Percentiles rank a stretch among this genome's conserved stretches.
Conservation (phyloP, 2,797 vertebrate genomes). For the Sebastolobus alascanus region DNA sequence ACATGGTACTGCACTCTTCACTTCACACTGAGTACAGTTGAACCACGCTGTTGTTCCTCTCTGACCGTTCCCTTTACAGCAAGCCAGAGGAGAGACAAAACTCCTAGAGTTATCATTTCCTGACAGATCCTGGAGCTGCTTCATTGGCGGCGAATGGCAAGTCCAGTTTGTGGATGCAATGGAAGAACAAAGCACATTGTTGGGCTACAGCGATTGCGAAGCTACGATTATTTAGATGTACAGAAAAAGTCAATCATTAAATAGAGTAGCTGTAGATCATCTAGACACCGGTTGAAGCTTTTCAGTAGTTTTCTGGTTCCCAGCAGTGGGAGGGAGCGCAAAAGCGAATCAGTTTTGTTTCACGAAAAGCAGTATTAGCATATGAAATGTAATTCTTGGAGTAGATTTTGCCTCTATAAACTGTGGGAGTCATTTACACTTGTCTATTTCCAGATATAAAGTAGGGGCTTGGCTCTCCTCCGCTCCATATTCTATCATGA, state of each 20-base stretch:
- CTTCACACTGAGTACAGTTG: slow-evolving; percentile 38
- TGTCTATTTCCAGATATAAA: slow-evolving; percentile 36
- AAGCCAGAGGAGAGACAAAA: slow-evolving; percentile 13
- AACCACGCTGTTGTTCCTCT: slow-evolving; percentile 28
- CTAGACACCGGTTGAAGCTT: not conserved
- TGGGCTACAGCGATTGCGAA: not conserved
- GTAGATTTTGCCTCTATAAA: slow-evolving; percentile 15
- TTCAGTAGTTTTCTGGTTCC: slow-evolving; percentile 6
- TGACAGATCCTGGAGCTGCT: slow-evolving; percentile 20
- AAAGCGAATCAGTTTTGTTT: slow-evolving; percentile 23
- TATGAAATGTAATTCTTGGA: slow-evolving; percentile 40
- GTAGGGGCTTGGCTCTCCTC: slow-evolving; percentile 1
- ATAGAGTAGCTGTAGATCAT: slow-evolving; percentile 12
- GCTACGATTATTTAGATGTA: not conserved
- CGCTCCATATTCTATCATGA: slow-evolving; percentile 47
- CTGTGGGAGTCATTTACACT: slow-evolving; percentile 47
- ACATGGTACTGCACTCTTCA: slow-evolving; percentile 7
- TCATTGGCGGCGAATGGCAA: not conserved
- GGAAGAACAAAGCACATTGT: slow-evolving; percentile 8
- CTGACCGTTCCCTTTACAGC: slow-evolving; percentile 9
- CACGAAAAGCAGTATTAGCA: slow-evolving; percentile 27
- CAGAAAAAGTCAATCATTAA: slow-evolving; percentile 2
- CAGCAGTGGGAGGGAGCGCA: not conserved
- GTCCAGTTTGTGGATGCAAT: slow-evolving; percentile 21
- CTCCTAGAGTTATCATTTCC: slow-evolving; percentile 20